These are phyloP conservation scores for Sparus aurata DNA, from an alignment of 2,797 vertebrate genomes.

Conservation along the genomic window DNA sequence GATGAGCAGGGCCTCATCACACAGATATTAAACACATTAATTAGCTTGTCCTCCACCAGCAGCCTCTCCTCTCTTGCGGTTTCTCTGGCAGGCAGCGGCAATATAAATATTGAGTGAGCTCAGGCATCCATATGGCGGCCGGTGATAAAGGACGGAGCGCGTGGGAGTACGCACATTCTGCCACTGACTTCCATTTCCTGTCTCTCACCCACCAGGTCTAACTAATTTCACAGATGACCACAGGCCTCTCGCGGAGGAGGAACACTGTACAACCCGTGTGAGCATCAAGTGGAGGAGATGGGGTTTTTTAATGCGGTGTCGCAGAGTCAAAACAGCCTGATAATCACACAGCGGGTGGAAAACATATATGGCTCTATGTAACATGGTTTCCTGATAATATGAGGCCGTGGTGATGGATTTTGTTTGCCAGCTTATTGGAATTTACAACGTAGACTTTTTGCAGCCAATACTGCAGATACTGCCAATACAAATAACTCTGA, in stretches of 20 bases:
- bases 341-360: not conserved
- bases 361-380: not conserved
- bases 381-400: not conserved
- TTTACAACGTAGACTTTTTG: no score
- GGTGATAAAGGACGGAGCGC: slow-evolving; percentile 75
- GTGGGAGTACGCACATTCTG: slow-evolving; percentile 81
- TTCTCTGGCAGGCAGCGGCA: slow-evolving; percentile 50
- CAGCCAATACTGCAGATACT: no score
- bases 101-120: slow-evolving; percentile 76
- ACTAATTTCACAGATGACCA: slow-evolving; percentile 82
- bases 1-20: slow-evolving; percentile 25
- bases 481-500: no score
- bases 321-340: slow-evolving; percentile 21
- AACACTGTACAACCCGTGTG: slow-evolving; percentile 44
- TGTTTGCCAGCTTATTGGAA: not conserved
- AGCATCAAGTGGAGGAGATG: slow-evolving; percentile 28
- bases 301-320: slow-evolving; percentile 28
- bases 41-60: slow-evolving; percentile 44
- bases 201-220: slow-evolving; percentile 81
- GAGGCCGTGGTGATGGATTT: not conserved
- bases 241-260: slow-evolving; percentile 42
- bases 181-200: slow-evolving; percentile 81
- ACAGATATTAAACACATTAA: slow-evolving; percentile 62
- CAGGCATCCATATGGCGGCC: slow-evolving; percentile 76
- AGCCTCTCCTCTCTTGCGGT: slow-evolving; percentile 29